These are phyloP conservation scores for Melitaea athalia DNA, from an alignment of 2,888 invertebrate genomes.

Conservation along the genomic window DNA sequence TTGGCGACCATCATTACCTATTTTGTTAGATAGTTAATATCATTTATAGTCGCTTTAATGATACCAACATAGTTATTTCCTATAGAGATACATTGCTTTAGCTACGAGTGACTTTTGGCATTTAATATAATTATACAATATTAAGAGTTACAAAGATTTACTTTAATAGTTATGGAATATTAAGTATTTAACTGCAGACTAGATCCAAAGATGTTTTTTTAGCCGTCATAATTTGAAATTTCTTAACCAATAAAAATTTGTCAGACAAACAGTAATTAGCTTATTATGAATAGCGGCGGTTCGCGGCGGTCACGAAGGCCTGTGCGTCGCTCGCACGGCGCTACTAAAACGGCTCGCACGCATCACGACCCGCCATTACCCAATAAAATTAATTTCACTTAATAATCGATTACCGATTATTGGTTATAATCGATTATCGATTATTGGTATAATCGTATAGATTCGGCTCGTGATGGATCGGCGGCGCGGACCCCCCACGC, in stretches of 20 bases:
- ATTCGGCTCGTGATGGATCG: conserved; percentile 74
- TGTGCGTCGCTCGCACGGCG: conserved; percentile 6
- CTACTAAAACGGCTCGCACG: conserved; percentile 55
- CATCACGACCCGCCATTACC: conserved; percentile 75
- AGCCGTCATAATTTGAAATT: background rate
- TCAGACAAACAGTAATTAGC: conserved; percentile 13
- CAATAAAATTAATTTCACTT: conserved; percentile 81
- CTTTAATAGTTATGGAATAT: background rate
- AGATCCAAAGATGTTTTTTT: background rate
- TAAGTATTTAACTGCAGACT: background rate
- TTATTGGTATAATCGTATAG: conserved; percentile 66
- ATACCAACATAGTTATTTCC: conserved; percentile 29
- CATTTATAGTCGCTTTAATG: conserved; percentile 51
- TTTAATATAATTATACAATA: conserved; percentile 10
- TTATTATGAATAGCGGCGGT: conserved; percentile 14
- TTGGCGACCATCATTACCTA: conserved; percentile 53
- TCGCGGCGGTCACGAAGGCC: conserved; percentile 12
- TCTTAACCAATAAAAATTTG: background rate
- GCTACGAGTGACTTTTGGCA: conserved; percentile 11
- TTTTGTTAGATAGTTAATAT: conserved; percentile 60
- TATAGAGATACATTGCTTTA: conserved; percentile 14
- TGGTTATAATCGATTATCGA: conserved; percentile 59
- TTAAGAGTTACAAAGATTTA: background rate
- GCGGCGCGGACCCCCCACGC: conserved; percentile 68
- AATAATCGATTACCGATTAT: conserved; percentile 51